Evolutionary conservation across 2,113 vertebrate genomes (phyloP).

Genomic region (Tupaia chinensis): DNA sequence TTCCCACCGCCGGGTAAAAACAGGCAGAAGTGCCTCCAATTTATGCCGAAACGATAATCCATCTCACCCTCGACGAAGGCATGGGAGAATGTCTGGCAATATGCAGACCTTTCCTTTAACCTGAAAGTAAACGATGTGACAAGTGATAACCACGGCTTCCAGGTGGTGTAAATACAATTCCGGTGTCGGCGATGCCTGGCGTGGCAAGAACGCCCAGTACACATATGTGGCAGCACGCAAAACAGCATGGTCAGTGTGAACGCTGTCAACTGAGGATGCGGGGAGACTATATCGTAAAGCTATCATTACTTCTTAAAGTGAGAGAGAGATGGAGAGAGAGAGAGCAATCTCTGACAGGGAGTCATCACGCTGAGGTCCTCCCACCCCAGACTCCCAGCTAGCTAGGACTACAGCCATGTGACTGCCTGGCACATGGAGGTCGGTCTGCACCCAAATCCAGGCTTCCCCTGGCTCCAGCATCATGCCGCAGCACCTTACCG

Average conservation of each 20-base stretch:
- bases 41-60: neutral
- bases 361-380: no score
- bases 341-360: no score
- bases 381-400: no score
- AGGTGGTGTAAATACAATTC: neutral
- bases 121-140: neutral
- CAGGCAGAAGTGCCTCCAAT: neutral
- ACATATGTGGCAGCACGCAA: neutral
- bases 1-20: neutral
- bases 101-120: neutral
- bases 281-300: constrained; percentile 59
- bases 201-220: neutral
- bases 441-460: no score
- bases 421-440: no score
- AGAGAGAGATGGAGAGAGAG: no score
- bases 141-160: neutral
- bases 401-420: no score
- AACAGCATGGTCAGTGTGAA: neutral
- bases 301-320: neutral
- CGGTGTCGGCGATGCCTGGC: neutral
- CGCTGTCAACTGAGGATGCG: neutral
- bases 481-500: no score
- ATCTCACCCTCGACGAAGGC: neutral
- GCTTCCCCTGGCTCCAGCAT: no score
- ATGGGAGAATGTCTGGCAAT: neutral